Evolutionary conservation across 2,888 invertebrate genomes (phyloP).

Genomic region (Augiades crinisus): DNA sequence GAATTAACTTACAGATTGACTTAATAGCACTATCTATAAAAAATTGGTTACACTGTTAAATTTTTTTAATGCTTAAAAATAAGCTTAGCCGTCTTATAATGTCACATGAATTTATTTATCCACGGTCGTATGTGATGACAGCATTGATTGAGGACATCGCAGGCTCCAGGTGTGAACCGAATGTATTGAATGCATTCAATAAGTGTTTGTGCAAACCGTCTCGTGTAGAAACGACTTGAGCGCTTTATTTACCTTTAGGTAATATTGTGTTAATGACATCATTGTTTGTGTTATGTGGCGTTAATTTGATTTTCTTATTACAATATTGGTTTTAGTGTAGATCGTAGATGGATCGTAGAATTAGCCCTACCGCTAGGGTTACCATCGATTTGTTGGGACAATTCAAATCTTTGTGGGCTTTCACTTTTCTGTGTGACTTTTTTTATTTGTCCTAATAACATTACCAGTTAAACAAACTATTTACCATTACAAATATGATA

Average conservation of each 20-base stretch:
- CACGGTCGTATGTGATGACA: not conserved
- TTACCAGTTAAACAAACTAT: too few species aligned
- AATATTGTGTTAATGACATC: slow-evolving; percentile 25
- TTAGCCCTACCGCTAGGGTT: too few species aligned
- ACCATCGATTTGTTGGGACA: too few species aligned
- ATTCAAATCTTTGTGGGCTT: too few species aligned
- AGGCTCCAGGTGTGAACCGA: slow-evolving; percentile 10
- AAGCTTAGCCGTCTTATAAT: too few species aligned
- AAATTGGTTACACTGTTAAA: too few species aligned
- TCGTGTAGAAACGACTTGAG: slow-evolving; percentile 53
- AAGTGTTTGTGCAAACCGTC: slow-evolving; percentile 55
- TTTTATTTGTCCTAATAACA: too few species aligned
- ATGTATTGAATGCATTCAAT: slow-evolving; percentile 19
- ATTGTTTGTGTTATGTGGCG: slow-evolving; percentile 8
- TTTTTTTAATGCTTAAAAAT: too few species aligned
- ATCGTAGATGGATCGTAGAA: not conserved
- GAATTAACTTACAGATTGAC: too few species aligned
- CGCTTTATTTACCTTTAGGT: slow-evolving; percentile 29
- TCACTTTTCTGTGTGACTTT: too few species aligned
- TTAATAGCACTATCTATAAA: too few species aligned
- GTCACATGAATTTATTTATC: not conserved
- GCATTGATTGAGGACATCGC: not conserved
- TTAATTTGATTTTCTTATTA: slow-evolving; percentile 4
- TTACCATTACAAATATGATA: too few species aligned
- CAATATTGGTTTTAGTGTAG: slow-evolving; percentile 3